A percentile compares a stretch with the other conserved stretches of the same genome.
Evolutionary conservation across 2,113 vertebrate species (phyloP).

Genomic region (Chloropsis hardwickii): DNA sequence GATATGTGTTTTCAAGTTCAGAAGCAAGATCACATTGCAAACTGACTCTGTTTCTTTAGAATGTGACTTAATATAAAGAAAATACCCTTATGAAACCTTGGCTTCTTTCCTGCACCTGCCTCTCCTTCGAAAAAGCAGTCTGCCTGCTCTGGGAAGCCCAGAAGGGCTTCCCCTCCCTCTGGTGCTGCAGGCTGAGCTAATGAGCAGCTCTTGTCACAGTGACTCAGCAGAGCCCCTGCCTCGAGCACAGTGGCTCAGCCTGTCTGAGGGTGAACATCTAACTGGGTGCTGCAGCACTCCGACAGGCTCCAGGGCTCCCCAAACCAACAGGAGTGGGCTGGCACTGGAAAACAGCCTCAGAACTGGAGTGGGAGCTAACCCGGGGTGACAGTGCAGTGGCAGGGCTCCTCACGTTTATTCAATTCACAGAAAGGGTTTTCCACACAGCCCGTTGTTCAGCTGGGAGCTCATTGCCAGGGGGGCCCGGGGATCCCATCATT

Average conservation of each 20-base stretch:
- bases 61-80: background rate
- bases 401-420: background rate
- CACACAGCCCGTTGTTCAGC: background rate
- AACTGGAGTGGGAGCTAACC: background rate
- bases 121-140: background rate
- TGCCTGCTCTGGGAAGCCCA: background rate
- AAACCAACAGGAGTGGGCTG: background rate
- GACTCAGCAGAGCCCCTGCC: slow-evolving; percentile 46
- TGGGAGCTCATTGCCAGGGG: background rate
- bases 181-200: slow-evolving; percentile 19
- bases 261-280: background rate
- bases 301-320: background rate
- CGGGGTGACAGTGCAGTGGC: background rate
- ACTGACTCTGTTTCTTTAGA: background rate
- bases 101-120: background rate
- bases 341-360: background rate
- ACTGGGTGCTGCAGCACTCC: background rate
- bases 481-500: fast-evolving
- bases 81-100: background rate
- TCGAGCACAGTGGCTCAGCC: background rate
- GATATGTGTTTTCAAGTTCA: background rate
- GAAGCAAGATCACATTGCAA: background rate
- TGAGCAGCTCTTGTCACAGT: slow-evolving; percentile 38
- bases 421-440: background rate
- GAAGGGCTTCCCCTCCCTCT: slow-evolving; percentile 27